phyloP scores from a whole-genome alignment of 2,113 vertebrate species.

The Dasypus novemcinctus region DNA sequence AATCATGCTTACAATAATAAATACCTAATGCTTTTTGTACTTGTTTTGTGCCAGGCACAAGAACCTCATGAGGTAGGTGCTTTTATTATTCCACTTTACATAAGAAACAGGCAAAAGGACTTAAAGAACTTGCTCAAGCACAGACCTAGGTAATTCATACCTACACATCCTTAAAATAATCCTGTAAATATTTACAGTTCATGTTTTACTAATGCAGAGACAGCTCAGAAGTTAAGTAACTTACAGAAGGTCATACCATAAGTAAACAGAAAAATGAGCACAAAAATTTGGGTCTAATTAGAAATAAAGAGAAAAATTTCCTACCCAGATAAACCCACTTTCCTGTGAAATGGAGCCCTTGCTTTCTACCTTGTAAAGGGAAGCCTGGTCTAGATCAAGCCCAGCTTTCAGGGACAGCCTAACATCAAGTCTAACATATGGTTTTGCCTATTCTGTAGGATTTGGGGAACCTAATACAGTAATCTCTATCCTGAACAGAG shows the following conservation, averaged over 20 bases:
- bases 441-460: not conserved
- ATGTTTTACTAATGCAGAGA: not conserved
- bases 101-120: not conserved
- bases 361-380: not conserved
- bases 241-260: not conserved
- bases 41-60: not conserved
- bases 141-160: not conserved
- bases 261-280: not conserved
- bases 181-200: not conserved
- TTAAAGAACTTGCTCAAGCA: not conserved
- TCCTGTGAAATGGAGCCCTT: not conserved
- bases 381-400: not conserved
- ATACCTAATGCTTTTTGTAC: not conserved
- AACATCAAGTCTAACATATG: not conserved
- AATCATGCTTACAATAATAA: not conserved
- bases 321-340: not conserved
- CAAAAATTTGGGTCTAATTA: not conserved
- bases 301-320: not conserved
- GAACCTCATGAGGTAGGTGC: not conserved
- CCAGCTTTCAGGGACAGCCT: not conserved
- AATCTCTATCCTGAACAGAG: not conserved
- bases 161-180: not conserved
- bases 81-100: not conserved
- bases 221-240: not conserved
- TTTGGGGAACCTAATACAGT: not conserved